Conservation (phyloP, 2,113 vertebrate genomes). For the Todiramphus chloris region DNA sequence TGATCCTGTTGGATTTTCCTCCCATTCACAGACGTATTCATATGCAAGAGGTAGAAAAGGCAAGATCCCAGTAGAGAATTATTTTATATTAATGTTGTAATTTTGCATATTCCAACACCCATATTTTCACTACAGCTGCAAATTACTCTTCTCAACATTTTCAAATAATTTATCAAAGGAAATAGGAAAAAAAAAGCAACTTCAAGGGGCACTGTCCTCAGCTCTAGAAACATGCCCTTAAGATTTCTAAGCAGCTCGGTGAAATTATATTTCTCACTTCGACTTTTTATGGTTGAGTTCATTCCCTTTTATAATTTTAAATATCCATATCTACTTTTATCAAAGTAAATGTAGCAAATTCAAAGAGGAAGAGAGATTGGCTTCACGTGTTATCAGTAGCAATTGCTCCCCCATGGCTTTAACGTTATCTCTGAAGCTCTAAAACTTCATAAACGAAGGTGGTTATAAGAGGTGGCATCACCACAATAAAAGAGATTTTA, state of each 20-base stretch:
- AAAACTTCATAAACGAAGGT: not conserved
- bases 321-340: slow-evolving; percentile 36
- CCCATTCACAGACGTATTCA: not conserved
- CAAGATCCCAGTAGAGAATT: not conserved
- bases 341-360: not conserved
- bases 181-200: slow-evolving; percentile 1
- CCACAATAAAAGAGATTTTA: not conserved
- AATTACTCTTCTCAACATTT: slow-evolving; percentile 28
- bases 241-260: not conserved
- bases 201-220: not conserved
- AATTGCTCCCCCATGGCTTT: slow-evolving; percentile 31
- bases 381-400: slow-evolving; percentile 1
- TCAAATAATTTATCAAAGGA: slow-evolving; percentile 42
- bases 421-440: slow-evolving; percentile 10
- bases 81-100: not conserved
- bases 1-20: not conserved
- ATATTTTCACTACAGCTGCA: slow-evolving; percentile 28
- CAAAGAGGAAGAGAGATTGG: slow-evolving; percentile 13
- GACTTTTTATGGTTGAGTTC: not conserved
- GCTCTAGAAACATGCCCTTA: not conserved
- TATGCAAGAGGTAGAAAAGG: not conserved
- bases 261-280: not conserved
- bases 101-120: slow-evolving; percentile 15
- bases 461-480: not conserved
- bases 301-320: slow-evolving; percentile 37